Evolutionary conservation across 2,888 invertebrate species (phyloP).

Genomic region (Miltochrista miniata): DNA sequence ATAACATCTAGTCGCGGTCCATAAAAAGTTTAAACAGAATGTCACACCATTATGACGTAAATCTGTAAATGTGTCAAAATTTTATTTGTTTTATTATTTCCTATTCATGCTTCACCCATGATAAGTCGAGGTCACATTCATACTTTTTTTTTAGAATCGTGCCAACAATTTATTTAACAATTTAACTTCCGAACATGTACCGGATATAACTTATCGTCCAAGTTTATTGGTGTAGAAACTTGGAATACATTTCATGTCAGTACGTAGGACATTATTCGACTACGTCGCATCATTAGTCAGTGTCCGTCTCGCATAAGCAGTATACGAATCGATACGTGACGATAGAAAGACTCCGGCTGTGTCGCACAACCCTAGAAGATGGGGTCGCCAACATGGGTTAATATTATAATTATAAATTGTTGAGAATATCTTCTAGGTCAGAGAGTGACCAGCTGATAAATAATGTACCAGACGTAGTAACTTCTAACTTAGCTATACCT

Average conservation of each 20-base stretch:
- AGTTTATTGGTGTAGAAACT: conserved; percentile 13
- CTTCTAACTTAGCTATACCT: no score
- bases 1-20: no score
- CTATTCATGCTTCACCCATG: no score
- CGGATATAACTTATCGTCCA: neutral
- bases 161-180: neutral
- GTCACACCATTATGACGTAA: no score
- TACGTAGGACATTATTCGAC: conserved; percentile 31
- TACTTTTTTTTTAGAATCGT: no score
- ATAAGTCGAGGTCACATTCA: no score
- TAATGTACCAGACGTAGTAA: neutral
- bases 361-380: conserved; percentile 25
- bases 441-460: neutral
- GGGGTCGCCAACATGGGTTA: conserved; percentile 2
- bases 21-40: no score
- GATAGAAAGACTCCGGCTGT: conserved; percentile 22
- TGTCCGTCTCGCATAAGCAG: conserved; percentile 35
- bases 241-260: conserved; percentile 21
- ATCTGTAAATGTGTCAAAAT: no score
- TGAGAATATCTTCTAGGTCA: neutral
- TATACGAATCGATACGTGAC: conserved; percentile 41
- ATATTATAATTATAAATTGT: neutral
- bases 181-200: neutral
- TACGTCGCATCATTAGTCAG: conserved; percentile 37
- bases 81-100: no score